Base-by-base conservation (phyloP, 2,888 invertebrate species). In the Eulithis prunata region DNA sequence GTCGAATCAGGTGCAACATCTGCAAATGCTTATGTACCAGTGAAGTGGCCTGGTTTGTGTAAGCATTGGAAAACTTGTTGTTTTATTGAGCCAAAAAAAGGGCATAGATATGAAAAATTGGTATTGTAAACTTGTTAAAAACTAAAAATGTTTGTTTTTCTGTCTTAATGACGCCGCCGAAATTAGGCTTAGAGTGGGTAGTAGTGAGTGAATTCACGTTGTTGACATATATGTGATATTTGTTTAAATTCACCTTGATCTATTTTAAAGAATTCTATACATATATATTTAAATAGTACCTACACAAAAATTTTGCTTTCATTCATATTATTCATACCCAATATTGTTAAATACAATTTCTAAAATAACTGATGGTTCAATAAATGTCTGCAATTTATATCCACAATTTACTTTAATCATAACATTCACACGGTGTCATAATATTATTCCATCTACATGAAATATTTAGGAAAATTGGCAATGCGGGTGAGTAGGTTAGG, bases 361-460 rank as follows among this genome's bases (percentile, higher is more conserved):
- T 14, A 13, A n/a, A 61, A 45, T 63, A 38, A 57, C n/a, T 13
- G 10, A 68, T 68, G 57, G 46, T 45, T 57, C 53, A 64, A 68
- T 72, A 68, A 75, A 74, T 56, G 59, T 66, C 68, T 79, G 68
- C 54, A 55, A 69, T 76, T 71, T 58, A 74, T 68, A 74, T 68
- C 60, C 71, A 28, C 52, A 64, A 57, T 38, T 57, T 64, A 51
- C 57, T 69, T 57, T 59, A 28, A 65, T 66, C 62, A 68, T 59
- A 64, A 62, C 70, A 64, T 49, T 57, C 53, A 64, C 69, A 46
- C 56, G 52, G 68, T 74, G 62, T 73, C 74, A 77, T 75, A 79
- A 80, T 78, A 79, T 77, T 75, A 73, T 74, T 64, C 62, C 7
- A 53, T 54, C 64, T 57, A 51, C 52, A 64, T 67, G 65, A 68